A percentile compares a stretch with the other conserved stretches of the same genome.
phyloP scores from a whole-genome alignment of 92 coral and sea anemone genomes.

The Actinostola sp. region DNA sequence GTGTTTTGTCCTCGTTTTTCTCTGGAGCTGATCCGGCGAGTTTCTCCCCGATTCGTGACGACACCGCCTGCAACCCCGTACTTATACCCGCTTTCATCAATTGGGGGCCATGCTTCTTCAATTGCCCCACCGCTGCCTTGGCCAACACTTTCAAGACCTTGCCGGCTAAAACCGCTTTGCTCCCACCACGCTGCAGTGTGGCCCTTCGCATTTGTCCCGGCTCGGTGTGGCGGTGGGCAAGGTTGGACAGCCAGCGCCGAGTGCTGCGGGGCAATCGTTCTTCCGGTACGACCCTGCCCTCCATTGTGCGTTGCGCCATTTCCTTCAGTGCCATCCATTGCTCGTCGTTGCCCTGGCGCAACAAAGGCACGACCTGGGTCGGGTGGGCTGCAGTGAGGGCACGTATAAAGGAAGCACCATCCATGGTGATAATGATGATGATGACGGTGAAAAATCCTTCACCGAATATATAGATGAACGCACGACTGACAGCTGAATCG shows the following conservation, averaged over 20 bases:
- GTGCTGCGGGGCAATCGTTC: neutral
- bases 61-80: neutral
- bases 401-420: neutral
- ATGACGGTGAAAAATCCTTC: too few species aligned
- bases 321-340: neutral
- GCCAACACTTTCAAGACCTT: neutral
- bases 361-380: neutral
- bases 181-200: conserved; percentile 4
- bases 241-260: neutral
- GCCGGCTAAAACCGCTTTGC: conserved; percentile 1
- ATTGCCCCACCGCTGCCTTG: neutral
- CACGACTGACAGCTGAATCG: too few species aligned
- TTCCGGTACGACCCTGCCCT: neutral
- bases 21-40: too few species aligned
- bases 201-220: neutral
- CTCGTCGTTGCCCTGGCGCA: neutral
- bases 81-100: neutral
- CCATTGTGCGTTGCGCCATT: neutral
- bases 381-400: neutral
- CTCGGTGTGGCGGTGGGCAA: neutral
- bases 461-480: too few species aligned
- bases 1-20: neutral
- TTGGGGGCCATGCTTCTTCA: neutral
- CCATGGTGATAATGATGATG: too few species aligned
- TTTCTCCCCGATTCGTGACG: neutral